Conservation (phyloP, 2,888 invertebrate genomes). For the Drosophila ustulata region DNA sequence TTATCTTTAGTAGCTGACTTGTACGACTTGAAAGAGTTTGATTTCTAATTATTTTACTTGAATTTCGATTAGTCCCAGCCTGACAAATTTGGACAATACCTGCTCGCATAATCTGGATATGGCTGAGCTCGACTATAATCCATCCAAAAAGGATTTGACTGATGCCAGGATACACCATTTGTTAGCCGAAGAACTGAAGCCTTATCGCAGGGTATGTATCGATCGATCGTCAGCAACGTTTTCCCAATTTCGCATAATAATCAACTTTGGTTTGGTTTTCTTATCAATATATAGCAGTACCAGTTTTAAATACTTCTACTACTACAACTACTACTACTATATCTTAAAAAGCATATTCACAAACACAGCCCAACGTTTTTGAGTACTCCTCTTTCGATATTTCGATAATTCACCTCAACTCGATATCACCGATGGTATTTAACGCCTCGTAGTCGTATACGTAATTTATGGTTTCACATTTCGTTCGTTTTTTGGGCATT, state of each 20-base stretch:
- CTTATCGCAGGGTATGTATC: slow-evolving; percentile 91
- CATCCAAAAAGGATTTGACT: slow-evolving; percentile 95
- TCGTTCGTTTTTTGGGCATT: slow-evolving; percentile 51
- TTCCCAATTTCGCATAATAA: slow-evolving; percentile 39
- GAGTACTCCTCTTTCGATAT: slow-evolving; percentile 43
- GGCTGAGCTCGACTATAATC: slow-evolving; percentile 96
- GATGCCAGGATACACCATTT: slow-evolving; percentile 98
- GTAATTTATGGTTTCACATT: slow-evolving; percentile 48
- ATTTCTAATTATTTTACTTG: slow-evolving; percentile 3
- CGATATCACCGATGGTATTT: slow-evolving; percentile 43
- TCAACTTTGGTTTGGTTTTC: slow-evolving; percentile 58
- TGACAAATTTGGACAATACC: slow-evolving; percentile 91
- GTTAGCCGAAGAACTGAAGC: slow-evolving; percentile 94
- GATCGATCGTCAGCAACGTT: neutral
- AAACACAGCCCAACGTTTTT: slow-evolving; percentile 58
- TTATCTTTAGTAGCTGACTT: neutral
- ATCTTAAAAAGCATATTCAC: slow-evolving; percentile 40
- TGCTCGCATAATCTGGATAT: slow-evolving; percentile 96
- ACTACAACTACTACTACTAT: slow-evolving; percentile 19
- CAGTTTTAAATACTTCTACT: slow-evolving; percentile 41
- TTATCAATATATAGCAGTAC: slow-evolving; percentile 51
- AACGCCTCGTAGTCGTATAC: slow-evolving; percentile 49
- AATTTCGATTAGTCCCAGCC: slow-evolving; percentile 88
- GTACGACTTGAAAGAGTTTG: neutral
- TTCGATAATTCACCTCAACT: slow-evolving; percentile 36